phyloP scores from a whole-genome alignment of 2,113 vertebrate genomes.

The Chaetodon trifascialis region DNA sequence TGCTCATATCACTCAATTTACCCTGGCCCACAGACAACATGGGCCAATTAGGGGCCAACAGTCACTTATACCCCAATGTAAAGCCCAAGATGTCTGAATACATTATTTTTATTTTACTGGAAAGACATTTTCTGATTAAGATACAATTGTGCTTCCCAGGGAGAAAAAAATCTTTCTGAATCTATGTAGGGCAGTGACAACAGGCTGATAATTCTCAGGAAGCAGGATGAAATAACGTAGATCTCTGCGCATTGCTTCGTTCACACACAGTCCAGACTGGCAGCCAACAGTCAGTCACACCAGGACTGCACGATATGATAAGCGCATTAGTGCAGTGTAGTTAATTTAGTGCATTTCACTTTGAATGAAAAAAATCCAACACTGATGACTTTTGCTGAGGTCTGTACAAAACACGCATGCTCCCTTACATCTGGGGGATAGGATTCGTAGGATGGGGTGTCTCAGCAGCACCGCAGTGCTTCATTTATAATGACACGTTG shows the following conservation, averaged over 20 bases:
- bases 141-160: conserved; percentile 44
- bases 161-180: not conserved
- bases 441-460: too few species aligned
- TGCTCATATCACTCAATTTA: conserved; percentile 3
- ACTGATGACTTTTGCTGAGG: too few species aligned
- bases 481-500: too few species aligned
- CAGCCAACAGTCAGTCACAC: too few species aligned
- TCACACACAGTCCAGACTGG: conserved; percentile 10
- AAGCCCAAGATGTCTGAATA: conserved; percentile 13
- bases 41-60: conserved; percentile 15
- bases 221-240: conserved; percentile 27
- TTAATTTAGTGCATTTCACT: too few species aligned
- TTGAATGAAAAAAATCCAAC: too few species aligned
- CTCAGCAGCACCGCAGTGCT: too few species aligned
- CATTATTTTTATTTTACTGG: conserved; percentile 37
- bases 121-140: conserved; percentile 45
- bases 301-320: too few species aligned
- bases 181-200: conserved; percentile 54
- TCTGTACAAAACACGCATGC: too few species aligned
- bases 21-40: not conserved
- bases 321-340: too few species aligned
- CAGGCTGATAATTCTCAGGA: conserved; percentile 1
- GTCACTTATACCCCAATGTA: not conserved
- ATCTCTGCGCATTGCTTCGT: conserved; percentile 26
- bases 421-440: too few species aligned